Evolutionary conservation across 2,113 vertebrate species (phyloP).

Genomic region (Aythya baeri): DNA sequence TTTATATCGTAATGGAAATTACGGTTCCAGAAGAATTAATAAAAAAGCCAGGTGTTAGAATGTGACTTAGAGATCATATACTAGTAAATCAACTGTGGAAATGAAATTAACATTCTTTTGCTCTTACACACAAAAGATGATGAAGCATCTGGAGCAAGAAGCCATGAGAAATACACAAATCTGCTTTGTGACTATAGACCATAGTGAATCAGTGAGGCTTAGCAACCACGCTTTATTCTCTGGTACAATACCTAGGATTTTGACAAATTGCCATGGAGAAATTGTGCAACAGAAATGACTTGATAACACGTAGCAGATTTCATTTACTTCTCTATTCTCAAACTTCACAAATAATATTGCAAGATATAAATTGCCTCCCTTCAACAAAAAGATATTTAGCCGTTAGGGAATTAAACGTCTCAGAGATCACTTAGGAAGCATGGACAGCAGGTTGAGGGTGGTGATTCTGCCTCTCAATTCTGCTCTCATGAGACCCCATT

Average conservation of each 20-base stretch:
- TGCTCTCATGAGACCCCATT: no score
- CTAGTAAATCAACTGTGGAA: not conserved
- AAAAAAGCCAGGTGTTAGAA: not conserved
- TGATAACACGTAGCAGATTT: not conserved
- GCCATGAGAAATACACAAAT: conserved; percentile 14
- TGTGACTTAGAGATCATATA: not conserved
- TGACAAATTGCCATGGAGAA: conserved; percentile 23
- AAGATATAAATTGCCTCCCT: not conserved
- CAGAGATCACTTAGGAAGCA: not conserved
- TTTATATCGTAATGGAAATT: not conserved
- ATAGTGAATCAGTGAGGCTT: conserved; percentile 32
- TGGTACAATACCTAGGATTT: conserved; percentile 29
- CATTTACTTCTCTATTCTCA: not conserved
- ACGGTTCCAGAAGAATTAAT: not conserved
- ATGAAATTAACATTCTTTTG: not conserved
- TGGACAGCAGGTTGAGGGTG: no score
- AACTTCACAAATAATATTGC: not conserved
- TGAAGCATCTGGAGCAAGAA: not conserved
- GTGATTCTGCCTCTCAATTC: no score
- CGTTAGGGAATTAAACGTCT: not conserved
- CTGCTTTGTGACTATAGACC: not conserved
- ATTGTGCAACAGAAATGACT: not conserved
- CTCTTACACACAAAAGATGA: not conserved
- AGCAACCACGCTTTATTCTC: conserved; percentile 29
- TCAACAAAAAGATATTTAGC: not conserved